phyloP scores from a whole-genome alignment of 2,113 vertebrate species.

The Pelobates fuscus region DNA sequence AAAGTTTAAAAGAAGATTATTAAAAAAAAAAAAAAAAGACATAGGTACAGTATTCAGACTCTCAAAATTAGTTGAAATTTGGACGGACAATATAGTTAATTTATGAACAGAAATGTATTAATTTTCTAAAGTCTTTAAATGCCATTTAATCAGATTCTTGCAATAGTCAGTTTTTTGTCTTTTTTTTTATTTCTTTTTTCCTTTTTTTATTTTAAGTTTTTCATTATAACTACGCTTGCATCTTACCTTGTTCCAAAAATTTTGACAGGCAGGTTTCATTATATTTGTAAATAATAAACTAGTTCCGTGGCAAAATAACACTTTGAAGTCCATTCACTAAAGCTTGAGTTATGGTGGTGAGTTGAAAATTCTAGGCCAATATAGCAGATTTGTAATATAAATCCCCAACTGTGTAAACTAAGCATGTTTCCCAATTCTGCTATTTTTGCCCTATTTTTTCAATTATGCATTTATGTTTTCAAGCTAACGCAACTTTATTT shows the following conservation, averaged over 20 bases:
- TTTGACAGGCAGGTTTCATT: conserved; percentile 53
- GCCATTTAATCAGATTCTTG: conserved; percentile 46
- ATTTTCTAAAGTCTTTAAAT: conserved; percentile 52
- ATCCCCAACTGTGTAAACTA: too few relatives aligned
- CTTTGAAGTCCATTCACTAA: too few relatives aligned
- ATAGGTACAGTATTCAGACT: conserved; percentile 65
- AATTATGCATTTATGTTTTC: too few relatives aligned
- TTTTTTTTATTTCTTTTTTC: conserved; percentile 30
- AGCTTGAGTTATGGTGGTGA: too few relatives aligned
- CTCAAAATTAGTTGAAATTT: conserved; percentile 63
- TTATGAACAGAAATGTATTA: conserved; percentile 65
- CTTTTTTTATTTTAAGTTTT: too few relatives aligned
- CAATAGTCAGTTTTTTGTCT: conserved; percentile 45
- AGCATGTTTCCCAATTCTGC: too few relatives aligned
- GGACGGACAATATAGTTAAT: conserved; percentile 70
- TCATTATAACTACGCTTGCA: conserved; percentile 1
- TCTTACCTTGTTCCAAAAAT: conserved; percentile 33
- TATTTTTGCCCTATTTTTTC: too few relatives aligned
- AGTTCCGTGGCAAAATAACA: conserved; percentile 32
- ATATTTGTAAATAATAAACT: conserved; percentile 61
- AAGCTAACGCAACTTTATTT: too few relatives aligned
- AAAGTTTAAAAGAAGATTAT: conserved; percentile 58
- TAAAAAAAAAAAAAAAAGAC: too few relatives aligned
- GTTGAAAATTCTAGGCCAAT: too few relatives aligned
- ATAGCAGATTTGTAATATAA: too few relatives aligned